Base-by-base conservation (phyloP, 1,140 invertebrate species). In the Hypothenemus hampei region DNA sequence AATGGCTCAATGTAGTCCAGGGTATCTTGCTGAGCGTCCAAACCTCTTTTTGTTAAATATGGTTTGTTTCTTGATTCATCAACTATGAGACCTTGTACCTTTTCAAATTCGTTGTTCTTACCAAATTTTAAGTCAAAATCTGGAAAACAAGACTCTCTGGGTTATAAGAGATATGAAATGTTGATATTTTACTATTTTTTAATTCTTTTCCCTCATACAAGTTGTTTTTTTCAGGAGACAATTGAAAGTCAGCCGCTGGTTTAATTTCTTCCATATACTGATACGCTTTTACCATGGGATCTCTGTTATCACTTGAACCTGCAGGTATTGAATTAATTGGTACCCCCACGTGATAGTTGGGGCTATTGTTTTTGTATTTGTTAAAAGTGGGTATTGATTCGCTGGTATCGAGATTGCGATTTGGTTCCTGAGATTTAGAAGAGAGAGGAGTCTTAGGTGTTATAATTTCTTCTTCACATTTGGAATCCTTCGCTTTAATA, bases 81-180 rank as follows among this genome's bases (percentile, higher is more conserved):
- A 8, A 45, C 16, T 16, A 55, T 33, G 10, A 55, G 18, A 8
- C 44, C 52, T n/a, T 55, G 52, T 6, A 46, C 35, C 22, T 45
- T 46, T 1, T 55, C 52, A 47, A 46, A 46, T 3, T 55, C 44
- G 2, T 55, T 23, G 26, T 46, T 26, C 19, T 47, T 47, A 8
- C 21, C 13, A 1, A 18, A 40, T n/a, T 45, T 44, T 16, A 36
- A 6, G 11, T 31, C 19, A 13, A 19, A 20, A 8, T 49, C 47
- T 0, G 39, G 6, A 19, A n/a, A n/a, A n/a, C n/a, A n/a, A n/a
- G n/a, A n/a, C n/a, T n/a, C n/a, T n/a, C n/a, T n/a, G n/a, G n/a
- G n/a, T n/a, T n/a, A n/a, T n/a, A n/a, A n/a, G n/a, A n/a, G n/a
- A n/a, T n/a, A n/a, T n/a, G n/a, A n/a, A n/a, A n/a, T n/a, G n/a